Percentiles rank a stretch among this genome's conserved stretches.
Evolutionary conservation across 2,888 invertebrate genomes (phyloP).

Genomic region (Tachina fera): DNA sequence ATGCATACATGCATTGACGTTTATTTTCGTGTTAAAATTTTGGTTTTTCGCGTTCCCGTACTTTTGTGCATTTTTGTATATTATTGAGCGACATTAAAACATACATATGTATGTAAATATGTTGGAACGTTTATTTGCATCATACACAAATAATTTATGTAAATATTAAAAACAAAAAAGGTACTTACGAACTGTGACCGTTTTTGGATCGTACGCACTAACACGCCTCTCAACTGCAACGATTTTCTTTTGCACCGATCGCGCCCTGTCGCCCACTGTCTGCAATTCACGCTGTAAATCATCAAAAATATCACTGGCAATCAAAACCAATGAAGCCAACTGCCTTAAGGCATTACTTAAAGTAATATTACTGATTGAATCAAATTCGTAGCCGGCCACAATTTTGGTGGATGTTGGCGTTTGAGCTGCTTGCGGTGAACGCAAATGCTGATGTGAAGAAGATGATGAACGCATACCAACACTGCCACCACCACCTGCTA

Average conservation of each 20-base stretch:
- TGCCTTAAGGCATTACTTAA: constrained; percentile 93
- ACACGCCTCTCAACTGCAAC: constrained; percentile 88
- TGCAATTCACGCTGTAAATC: constrained; percentile 91
- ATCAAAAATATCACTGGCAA: constrained; percentile 93
- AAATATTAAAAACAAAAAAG: not conserved
- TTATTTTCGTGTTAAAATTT: too few relatives aligned
- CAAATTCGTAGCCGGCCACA: constrained; percentile 89
- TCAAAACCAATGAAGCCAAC: constrained; percentile 91
- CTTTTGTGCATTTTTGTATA: too few relatives aligned
- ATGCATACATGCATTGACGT: too few relatives aligned
- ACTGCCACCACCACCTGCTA: constrained; percentile 6
- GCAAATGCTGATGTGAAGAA: constrained; percentile 58
- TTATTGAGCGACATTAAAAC: too few relatives aligned
- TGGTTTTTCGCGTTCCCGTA: too few relatives aligned
- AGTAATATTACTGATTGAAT: constrained; percentile 93
- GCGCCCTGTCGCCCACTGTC: constrained; percentile 89
- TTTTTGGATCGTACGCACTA: constrained; percentile 91
- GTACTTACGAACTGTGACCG: constrained; percentile 96
- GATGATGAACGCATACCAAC: constrained; percentile 51
- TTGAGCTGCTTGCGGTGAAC: constrained; percentile 72
- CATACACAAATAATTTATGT: not conserved
- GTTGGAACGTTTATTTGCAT: not conserved
- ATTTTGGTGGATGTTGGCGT: constrained; percentile 76
- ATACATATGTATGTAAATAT: too few relatives aligned
- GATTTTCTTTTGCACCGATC: constrained; percentile 88